Evolutionary conservation across 2,888 invertebrate genomes (phyloP).

Genomic region (Amphimallon solstitiale): DNA sequence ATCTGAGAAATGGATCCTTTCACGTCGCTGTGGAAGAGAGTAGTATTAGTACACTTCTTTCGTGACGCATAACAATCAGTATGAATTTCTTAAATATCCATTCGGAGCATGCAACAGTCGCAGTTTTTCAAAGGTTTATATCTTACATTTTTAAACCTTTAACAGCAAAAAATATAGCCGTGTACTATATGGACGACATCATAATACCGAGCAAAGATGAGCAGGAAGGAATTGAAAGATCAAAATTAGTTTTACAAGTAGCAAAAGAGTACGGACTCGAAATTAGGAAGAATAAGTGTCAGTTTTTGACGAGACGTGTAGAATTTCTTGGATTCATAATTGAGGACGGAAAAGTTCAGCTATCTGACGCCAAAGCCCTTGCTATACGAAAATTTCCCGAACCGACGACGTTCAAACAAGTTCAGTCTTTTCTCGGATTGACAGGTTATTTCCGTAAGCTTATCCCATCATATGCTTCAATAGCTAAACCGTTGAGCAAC

Average conservation of each 20-base stretch:
- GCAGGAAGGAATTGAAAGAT: constrained; percentile 46
- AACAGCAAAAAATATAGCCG: background rate
- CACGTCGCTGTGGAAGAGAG: background rate
- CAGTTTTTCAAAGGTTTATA: background rate
- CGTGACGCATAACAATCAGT: too few species aligned
- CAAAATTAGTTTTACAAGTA: constrained; percentile 45
- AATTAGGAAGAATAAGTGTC: constrained; percentile 56
- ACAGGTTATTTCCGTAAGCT: background rate
- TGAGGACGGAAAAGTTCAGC: background rate
- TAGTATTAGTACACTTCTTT: background rate
- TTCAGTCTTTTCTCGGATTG: constrained; percentile 2
- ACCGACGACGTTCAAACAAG: too few species aligned
- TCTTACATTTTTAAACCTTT: background rate
- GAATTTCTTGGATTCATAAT: background rate
- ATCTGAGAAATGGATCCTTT: background rate
- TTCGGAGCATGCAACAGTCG: background rate
- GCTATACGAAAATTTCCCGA: too few species aligned
- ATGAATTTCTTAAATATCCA: too few species aligned
- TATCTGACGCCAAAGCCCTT: background rate
- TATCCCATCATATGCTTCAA: background rate
- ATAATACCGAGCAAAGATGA: constrained; percentile 26
- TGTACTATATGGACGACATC: background rate
- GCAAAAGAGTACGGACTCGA: constrained; percentile 49
- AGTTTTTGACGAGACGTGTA: constrained; percentile 49
- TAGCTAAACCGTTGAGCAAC: constrained; percentile 8